phyloP scores from a whole-genome alignment of 1,140 invertebrate genomes.

The Brachionus koreanus region DNA sequence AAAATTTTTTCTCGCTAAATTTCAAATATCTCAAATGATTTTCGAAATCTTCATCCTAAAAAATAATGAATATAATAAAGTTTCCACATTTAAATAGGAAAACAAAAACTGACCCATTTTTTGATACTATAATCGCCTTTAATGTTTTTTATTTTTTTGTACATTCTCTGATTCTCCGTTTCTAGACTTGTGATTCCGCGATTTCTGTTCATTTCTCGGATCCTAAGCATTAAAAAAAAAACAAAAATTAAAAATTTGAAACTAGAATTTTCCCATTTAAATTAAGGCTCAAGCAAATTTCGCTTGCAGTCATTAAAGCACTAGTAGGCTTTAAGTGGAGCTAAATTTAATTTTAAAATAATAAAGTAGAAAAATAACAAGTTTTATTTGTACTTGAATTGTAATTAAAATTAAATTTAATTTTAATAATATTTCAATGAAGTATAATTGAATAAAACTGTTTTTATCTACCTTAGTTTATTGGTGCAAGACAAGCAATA shows the following conservation, averaged over 20 bases:
- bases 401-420: not conserved
- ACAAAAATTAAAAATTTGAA: not conserved
- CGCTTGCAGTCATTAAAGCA: not conserved
- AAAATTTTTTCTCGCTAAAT: slow-evolving; percentile 27
- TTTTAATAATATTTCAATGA: not conserved
- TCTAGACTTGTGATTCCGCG: not conserved
- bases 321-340: not conserved
- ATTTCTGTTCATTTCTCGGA: not conserved
- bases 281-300: not conserved
- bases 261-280: not conserved
- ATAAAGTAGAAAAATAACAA: not conserved
- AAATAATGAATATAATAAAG: not conserved
- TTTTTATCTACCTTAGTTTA: not conserved
- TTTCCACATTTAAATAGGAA: not conserved
- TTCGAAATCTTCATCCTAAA: slow-evolving; percentile 26
- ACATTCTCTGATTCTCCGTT: not conserved
- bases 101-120: slow-evolving; percentile 12
- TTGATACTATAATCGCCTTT: slow-evolving; percentile 12
- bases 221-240: not conserved
- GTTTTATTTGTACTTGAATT: not conserved
- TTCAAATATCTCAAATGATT: not conserved
- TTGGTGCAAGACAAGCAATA: not conserved
- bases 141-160: slow-evolving; percentile 5
- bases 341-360: not conserved
- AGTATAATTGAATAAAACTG: not conserved